phyloP scores from a whole-genome alignment of 2,113 vertebrate genomes.

The Ginglymostoma cirratum region DNA sequence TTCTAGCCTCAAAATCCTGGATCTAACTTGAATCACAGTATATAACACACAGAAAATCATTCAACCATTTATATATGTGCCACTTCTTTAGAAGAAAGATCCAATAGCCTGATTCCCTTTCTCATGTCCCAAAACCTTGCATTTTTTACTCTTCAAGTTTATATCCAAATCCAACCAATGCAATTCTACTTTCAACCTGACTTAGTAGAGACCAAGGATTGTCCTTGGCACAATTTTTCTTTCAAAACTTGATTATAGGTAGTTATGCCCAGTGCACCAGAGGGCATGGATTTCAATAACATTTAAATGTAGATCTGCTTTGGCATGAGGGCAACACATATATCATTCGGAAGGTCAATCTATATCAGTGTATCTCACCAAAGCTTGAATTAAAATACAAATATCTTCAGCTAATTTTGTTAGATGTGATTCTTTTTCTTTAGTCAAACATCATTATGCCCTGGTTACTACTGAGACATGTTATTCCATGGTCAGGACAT shows the following conservation, averaged over 20 bases:
- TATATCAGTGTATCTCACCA: not conserved
- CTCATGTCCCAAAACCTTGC: not conserved
- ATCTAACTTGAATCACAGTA: not conserved
- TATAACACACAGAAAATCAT: not conserved
- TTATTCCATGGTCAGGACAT: not conserved
- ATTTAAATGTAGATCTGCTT: not conserved
- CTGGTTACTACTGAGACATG: not conserved
- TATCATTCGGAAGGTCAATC: not conserved
- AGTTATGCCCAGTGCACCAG: not conserved
- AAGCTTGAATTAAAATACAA: not conserved
- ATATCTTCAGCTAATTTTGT: not conserved
- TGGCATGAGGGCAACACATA: not conserved
- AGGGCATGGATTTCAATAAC: conserved; percentile 4
- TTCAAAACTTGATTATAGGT: not conserved
- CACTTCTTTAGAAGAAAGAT: not conserved
- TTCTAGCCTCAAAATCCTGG: not conserved
- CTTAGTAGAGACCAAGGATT: not conserved
- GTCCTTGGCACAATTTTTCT: not conserved
- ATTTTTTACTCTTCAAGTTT: not conserved
- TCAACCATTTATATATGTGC: not conserved
- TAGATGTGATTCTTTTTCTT: not conserved
- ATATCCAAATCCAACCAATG: not conserved
- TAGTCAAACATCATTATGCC: not conserved
- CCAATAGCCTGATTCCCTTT: not conserved
- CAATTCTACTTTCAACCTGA: not conserved